phyloP scores from a whole-genome alignment of 2,888 invertebrate genomes.

The Erpobdella octoculata region DNA sequence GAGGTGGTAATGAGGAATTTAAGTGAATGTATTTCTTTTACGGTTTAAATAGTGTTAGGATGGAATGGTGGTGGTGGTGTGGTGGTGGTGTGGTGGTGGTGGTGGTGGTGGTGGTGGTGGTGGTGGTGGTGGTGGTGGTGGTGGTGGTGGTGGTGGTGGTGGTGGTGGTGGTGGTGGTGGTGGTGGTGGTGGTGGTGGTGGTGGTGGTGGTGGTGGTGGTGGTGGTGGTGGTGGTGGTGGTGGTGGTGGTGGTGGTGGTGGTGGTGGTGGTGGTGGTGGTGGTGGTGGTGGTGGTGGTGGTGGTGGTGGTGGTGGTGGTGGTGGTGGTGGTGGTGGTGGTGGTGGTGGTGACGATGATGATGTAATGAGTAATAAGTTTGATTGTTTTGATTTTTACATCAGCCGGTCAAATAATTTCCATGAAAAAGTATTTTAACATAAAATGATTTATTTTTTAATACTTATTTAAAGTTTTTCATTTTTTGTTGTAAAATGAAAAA shows the following conservation, averaged over 20 bases:
- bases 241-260: slow-evolving; percentile 18
- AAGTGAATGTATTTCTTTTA: not conserved
- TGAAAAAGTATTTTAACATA: too few relatives aligned
- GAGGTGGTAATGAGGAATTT: not conserved
- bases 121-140: slow-evolving; percentile 18
- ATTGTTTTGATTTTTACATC: too few relatives aligned
- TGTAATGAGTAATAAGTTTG: too few relatives aligned
- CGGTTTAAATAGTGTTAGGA: not conserved
- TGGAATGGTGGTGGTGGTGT: too few relatives aligned
- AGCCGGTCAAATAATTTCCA: too few relatives aligned
- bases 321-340: not conserved
- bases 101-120: slow-evolving; percentile 16
- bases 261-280: slow-evolving; percentile 23
- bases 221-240: slow-evolving; percentile 24
- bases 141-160: slow-evolving; percentile 23
- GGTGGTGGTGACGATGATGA: slow-evolving; percentile 12
- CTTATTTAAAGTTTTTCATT: too few relatives aligned
- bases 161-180: slow-evolving; percentile 19
- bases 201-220: slow-evolving; percentile 16
- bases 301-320: slow-evolving; percentile 7
- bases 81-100: not conserved
- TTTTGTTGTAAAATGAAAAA: too few relatives aligned
- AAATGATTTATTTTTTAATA: too few relatives aligned
- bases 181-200: slow-evolving; percentile 11
- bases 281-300: slow-evolving; percentile 18